Evolutionary conservation across 2,113 vertebrate species (phyloP).

Genomic region (Galemys pyrenaicus): DNA sequence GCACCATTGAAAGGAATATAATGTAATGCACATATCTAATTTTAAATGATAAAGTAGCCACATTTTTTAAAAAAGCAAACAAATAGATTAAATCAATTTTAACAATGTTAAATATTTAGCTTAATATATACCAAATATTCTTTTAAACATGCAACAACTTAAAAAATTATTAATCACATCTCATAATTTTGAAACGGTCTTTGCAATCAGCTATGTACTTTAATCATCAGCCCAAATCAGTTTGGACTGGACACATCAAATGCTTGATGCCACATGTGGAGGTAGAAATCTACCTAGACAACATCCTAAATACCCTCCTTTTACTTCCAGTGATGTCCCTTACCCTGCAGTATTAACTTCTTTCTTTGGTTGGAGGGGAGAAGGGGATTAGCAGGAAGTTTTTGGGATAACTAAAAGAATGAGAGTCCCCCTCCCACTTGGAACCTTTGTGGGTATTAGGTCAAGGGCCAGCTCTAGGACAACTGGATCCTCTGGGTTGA

Average conservation of each 20-base stretch:
- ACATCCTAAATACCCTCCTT: neutral
- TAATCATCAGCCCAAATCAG: neutral
- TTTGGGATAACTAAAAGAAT: neutral
- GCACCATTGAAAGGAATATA: neutral
- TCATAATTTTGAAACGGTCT: neutral
- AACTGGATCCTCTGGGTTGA: neutral
- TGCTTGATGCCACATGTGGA: neutral
- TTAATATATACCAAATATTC: neutral
- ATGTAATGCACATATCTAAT: neutral
- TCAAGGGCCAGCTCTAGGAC: neutral
- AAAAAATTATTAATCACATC: neutral
- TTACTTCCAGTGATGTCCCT: neutral
- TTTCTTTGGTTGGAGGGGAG: neutral
- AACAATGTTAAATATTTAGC: slow-evolving; percentile 18
- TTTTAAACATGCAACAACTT: neutral
- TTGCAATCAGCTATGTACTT: neutral
- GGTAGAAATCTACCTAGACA: neutral
- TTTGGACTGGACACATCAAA: neutral
- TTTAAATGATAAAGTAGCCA: neutral
- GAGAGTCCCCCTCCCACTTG: neutral
- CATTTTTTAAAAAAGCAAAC: neutral
- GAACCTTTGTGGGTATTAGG: neutral
- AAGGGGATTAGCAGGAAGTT: neutral
- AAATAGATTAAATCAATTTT: slow-evolving; percentile 21
- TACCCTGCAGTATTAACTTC: neutral